Conservation (phyloP, 2,113 vertebrate genomes). For the Dermatemys mawii region DNA sequence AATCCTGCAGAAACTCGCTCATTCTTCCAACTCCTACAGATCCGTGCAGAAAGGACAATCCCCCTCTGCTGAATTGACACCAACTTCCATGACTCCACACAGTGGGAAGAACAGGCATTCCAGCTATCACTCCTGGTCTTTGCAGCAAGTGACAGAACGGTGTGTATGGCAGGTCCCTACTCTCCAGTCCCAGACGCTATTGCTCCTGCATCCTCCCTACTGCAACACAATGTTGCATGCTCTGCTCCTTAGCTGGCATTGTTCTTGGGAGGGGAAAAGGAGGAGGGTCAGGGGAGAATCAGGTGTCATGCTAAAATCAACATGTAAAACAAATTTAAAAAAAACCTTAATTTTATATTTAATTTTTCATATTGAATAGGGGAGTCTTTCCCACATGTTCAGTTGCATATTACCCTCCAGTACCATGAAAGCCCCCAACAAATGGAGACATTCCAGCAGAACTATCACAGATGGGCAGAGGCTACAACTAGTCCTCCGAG, state of each 20-base stretch:
- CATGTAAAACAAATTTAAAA: slow-evolving; percentile 35
- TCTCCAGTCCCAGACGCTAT: neutral
- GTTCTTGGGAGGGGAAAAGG: neutral
- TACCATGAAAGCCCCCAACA: slow-evolving; percentile 37
- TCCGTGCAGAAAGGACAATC: neutral
- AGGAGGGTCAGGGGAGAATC: neutral
- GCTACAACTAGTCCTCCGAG: neutral
- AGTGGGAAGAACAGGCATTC: neutral
- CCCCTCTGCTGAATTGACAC: neutral
- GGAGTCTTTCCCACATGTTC: slow-evolving; percentile 47
- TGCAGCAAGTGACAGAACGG: neutral
- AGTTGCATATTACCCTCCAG: slow-evolving; percentile 29
- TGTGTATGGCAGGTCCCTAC: neutral
- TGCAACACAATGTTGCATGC: neutral
- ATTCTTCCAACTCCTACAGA: neutral
- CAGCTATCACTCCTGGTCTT: neutral
- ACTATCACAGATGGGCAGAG: slow-evolving; percentile 15
- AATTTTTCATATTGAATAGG: neutral
- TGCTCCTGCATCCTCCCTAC: neutral
- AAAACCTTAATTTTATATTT: slow-evolving; percentile 15
- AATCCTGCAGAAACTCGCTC: neutral
- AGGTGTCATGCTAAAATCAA: neutral
- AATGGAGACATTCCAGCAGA: slow-evolving; percentile 42
- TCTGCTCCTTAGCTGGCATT: accelerated
- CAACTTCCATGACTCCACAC: neutral